Evolutionary conservation across 1,140 invertebrate species (phyloP), one percentile per base, ranked within the genome.

Genomic region (Polyergus mexicanus): DNA sequence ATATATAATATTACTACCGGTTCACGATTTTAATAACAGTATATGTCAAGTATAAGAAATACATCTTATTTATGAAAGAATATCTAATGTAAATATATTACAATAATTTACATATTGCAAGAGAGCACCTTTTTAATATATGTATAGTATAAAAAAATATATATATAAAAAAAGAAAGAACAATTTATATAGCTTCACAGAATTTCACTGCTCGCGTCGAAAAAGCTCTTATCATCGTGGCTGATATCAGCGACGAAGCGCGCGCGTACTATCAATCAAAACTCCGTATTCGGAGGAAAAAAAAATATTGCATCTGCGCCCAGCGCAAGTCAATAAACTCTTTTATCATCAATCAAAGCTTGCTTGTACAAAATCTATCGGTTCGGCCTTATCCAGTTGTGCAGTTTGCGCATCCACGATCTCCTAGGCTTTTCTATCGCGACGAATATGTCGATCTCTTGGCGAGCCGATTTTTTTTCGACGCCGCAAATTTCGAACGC

Each of bases 271-370:
- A 83, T 83, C 78, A 83, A 83, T 83, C 78, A 83, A 83, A 83
- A 71, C 68, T 44, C n/a, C n/a, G 78, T 74, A 83, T 83, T 83
- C 78, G 62, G 78, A 83, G 54, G n/a, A n/a, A 74, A 83, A 72
- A 83, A 83, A 58, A 83, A 38, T 8, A 51, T 71, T 81, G 78
- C 66, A 83, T 72, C 78, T 83, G 68, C 78, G 54, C 38, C 41
- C 38, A n/a, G n/a, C 68, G 68, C 78, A 83, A 69, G 77, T 80
- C 77, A 80, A 83, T 83, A 83, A 83, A 74, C 78, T 56, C 68
- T 83, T 83, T 83, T 83, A 83, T 83, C 78, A 83, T 83, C 78
- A 83, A 83, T 83, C 78, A 83, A 72, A 62, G 68, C 68, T 25
- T 38, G 78, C 78, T 83, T 60, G 68, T 83, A 28, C 68, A 72